Evolutionary conservation across 2,113 vertebrate species (phyloP).

Genomic region (Aptenodytes forsteri): DNA sequence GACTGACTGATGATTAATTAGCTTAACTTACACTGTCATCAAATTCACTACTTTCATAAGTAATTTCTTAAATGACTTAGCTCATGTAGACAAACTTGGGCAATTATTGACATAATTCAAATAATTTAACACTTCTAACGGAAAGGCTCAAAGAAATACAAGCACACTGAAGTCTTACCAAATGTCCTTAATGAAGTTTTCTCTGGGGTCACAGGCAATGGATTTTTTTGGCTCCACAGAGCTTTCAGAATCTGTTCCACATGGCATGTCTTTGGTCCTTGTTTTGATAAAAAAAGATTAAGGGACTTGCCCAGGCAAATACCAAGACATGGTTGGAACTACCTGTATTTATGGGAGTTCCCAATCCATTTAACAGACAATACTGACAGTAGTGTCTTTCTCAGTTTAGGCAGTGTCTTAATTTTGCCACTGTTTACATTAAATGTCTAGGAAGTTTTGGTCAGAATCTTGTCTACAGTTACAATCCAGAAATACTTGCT

Average conservation of each 20-base stretch:
- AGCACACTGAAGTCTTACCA: not conserved
- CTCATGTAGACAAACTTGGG: not conserved
- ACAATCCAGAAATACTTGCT: not conserved
- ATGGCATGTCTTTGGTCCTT: not conserved
- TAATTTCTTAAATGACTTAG: conserved; percentile 17
- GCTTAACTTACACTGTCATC: not conserved
- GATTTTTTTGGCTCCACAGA: not conserved
- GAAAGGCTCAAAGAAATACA: conserved; percentile 17
- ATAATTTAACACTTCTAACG: not conserved
- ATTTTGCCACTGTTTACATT: not conserved
- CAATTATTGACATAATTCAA: conserved; percentile 15
- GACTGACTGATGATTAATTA: conserved; percentile 46
- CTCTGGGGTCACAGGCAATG: not conserved
- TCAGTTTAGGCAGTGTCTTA: not conserved
- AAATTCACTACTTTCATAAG: conserved; percentile 19
- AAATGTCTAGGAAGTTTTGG: not conserved
- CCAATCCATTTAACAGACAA: not conserved
- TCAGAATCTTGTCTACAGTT: not conserved
- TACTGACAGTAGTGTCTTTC: not conserved
- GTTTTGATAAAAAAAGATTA: conserved; percentile 31
- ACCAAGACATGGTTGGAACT: not conserved
- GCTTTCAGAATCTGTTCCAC: conserved; percentile 29
- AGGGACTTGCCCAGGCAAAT: not conserved
- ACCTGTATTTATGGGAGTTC: not conserved
- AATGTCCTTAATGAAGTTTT: conserved; percentile 1